Conservation (phyloP, 2,113 vertebrate species). For the Dendrocopos noguchii region DNA sequence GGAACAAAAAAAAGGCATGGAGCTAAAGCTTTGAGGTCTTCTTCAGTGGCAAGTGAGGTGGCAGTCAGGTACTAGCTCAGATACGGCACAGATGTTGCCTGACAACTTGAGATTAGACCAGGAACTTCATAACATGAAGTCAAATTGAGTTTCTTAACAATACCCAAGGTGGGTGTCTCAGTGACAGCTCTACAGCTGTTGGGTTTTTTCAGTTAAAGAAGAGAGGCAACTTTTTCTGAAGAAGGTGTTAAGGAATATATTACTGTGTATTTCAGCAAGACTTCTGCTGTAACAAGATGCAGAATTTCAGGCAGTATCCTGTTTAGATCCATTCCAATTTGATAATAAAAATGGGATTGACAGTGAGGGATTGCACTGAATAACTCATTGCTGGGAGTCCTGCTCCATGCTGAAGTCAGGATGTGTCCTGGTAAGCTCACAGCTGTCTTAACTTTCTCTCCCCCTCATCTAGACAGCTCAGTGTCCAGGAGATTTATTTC, state of each 20-base stretch:
- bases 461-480: conserved; percentile 25
- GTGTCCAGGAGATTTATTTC: conserved; percentile 42
- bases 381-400: background rate
- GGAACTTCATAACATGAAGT: background rate
- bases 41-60: background rate
- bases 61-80: background rate
- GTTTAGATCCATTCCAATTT: conserved; percentile 4
- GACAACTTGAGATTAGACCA: background rate
- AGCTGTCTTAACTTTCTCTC: conserved; percentile 12
- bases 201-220: no score
- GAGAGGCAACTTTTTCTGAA: background rate
- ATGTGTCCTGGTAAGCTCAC: conserved; percentile 10
- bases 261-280: background rate
- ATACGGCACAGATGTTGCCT: background rate
- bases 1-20: background rate
- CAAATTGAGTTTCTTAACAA: background rate
- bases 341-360: background rate
- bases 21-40: background rate
- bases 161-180: background rate
- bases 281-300: background rate
- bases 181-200: background rate
- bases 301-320: conserved; percentile 23
- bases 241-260: background rate
- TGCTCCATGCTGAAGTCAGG: background rate
- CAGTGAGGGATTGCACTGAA: background rate